These are phyloP conservation scores for Microcebus lehilahytsara DNA, from an alignment of 2,113 vertebrate genomes.

Conservation along the genomic window DNA sequence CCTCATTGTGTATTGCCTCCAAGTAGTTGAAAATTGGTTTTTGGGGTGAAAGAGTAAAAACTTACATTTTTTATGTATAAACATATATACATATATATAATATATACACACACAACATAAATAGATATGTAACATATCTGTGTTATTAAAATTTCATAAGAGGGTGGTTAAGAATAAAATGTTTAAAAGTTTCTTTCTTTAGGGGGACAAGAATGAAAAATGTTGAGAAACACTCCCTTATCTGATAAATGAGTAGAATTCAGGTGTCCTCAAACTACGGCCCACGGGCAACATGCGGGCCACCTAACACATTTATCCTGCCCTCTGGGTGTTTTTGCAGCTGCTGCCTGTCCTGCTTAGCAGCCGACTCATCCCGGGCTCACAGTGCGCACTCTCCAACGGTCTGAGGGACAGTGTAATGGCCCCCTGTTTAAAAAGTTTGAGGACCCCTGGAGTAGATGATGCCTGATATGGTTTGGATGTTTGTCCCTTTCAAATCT, in stretches of 20 bases:
- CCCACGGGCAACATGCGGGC: too few species aligned
- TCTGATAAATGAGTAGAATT: background rate
- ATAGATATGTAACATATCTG: background rate
- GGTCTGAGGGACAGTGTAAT: too few species aligned
- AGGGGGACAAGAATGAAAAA: background rate
- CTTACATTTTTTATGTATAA: background rate
- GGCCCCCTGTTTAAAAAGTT: too few species aligned
- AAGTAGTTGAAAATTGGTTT: background rate
- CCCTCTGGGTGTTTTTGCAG: too few species aligned
- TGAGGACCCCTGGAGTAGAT: background rate
- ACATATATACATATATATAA: background rate
- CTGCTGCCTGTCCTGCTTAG: too few species aligned
- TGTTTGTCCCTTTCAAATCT: too few species aligned
- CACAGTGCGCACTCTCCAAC: too few species aligned
- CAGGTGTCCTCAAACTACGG: too few species aligned
- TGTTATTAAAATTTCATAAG: constrained; percentile 4
- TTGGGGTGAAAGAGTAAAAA: background rate
- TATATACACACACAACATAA: background rate
- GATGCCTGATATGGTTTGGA: background rate
- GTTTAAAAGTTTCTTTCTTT: background rate
- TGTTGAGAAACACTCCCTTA: background rate
- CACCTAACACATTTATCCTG: too few species aligned
- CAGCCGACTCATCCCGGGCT: too few species aligned
- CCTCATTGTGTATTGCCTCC: background rate
- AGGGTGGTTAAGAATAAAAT: background rate